Conservation (phyloP, 1,140 invertebrate species). For the Whitmania pigra region DNA sequence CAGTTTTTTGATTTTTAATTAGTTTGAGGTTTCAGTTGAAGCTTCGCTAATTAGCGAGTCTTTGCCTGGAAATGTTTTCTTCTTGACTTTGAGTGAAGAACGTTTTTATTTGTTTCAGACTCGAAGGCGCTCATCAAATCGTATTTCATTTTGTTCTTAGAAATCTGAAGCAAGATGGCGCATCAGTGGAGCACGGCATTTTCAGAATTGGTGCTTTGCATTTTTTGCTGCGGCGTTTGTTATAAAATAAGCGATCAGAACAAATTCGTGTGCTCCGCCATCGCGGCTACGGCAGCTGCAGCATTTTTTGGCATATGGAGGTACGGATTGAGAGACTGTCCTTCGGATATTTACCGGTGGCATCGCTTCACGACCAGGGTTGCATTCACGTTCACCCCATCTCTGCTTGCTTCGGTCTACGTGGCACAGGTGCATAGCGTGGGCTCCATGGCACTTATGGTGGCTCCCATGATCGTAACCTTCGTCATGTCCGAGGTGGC, state of each 20-base stretch:
- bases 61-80: background rate
- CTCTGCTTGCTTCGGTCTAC: background rate
- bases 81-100: background rate
- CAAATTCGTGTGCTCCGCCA: background rate
- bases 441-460: background rate
- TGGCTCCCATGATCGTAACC: background rate
- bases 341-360: background rate
- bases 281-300: background rate
- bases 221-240: background rate
- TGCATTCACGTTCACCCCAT: background rate
- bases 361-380: background rate
- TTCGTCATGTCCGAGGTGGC: background rate
- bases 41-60: background rate
- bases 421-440: background rate
- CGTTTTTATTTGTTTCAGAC: background rate
- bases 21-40: background rate
- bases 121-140: background rate
- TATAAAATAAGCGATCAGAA: background rate
- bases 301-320: background rate
- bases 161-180: background rate
- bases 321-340: background rate
- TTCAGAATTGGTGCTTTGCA: background rate
- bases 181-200: constrained; percentile 6
- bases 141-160: background rate
- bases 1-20: too few relatives aligned